Percentiles rank a stretch among this genome's conserved stretches.
Conservation (phyloP, 1,140 invertebrate genomes). For the Venustaconcha ellipsiformis region DNA sequence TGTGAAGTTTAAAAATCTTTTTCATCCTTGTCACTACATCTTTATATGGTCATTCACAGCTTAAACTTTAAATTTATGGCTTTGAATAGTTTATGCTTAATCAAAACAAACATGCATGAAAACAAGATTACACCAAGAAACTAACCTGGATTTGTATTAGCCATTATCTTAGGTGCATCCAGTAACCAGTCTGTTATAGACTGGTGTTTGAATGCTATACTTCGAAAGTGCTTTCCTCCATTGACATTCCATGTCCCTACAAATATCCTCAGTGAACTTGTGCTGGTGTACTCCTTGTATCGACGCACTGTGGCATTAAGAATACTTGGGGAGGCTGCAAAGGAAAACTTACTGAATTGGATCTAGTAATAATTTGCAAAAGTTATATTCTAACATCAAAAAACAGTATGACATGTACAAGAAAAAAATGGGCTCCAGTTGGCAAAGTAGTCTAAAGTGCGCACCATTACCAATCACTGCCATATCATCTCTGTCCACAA, state of each 20-base stretch:
- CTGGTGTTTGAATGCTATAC: constrained; percentile 93
- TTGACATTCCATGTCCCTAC: constrained; percentile 99
- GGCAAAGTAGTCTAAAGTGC: no score
- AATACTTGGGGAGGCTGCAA: constrained; percentile 69
- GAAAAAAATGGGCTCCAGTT: no score
- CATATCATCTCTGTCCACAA: no score
- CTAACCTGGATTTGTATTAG: constrained; percentile 63
- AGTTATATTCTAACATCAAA: no score
- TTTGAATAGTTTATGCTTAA: neutral
- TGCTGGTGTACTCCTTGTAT: constrained; percentile 85
- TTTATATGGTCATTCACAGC: neutral
- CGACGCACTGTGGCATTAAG: constrained; percentile 73
- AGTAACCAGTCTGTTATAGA: constrained; percentile 95
- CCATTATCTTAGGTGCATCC: constrained; percentile 72
- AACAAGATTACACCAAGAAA: neutral
- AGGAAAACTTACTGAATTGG: neutral
- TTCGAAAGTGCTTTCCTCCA: constrained; percentile 98
- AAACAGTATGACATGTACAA: no score
- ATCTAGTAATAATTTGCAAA: no score
- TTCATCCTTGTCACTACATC: neutral
- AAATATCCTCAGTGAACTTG: constrained; percentile 81
- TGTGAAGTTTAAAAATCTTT: neutral
- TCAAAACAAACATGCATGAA: constrained; percentile 31
- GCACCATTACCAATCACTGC: no score
- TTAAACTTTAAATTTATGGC: neutral